Evolutionary conservation across 2,113 vertebrate genomes (phyloP), one percentile per base, ranked within the genome.

Genomic region (Gulo gulo): DNA sequence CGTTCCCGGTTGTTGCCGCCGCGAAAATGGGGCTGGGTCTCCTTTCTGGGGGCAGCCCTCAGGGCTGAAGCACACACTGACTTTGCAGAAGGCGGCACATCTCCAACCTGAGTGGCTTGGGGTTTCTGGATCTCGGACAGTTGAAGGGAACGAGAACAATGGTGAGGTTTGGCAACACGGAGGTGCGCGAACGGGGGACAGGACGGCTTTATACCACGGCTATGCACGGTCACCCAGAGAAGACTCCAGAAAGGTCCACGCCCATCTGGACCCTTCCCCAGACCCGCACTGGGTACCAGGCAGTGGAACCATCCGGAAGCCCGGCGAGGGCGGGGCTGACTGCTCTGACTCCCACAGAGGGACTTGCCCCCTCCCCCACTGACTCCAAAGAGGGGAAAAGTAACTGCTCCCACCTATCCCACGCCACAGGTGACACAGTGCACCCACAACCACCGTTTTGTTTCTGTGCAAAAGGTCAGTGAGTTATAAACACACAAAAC

Each of bases 161-260:
- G 2, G 1, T n/a, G 6, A 15, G 57, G 55, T 31, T 16, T 61
- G 85, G 80, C 23, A 20, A 73, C 3, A 4, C 26, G n/a, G 13
- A 26, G 26, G 71, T 3, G 8, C 1, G 34, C 0, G 4, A 1
- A 12, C 1, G 1, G 4, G 52, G n/a, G 39, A 15, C 1, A 0
- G 0, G 39, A 16, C 1, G 0, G 67, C n/a, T 24, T 52, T 11
- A 47, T 6, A 6, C n/a, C 67, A 10, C 1, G 23, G 42, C 24
- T 24, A 10, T 4, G 12, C 21, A 26, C 8, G 0, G 24, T 16
- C 79, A 15, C 26, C 42, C n/a, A 36, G 67, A 6, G 20, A 4
- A 21, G 59, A 13, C 42, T 39, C 2, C 0, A 34, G 16, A 67
- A 47, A 50, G 57, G 18, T 50, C 39, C 23, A 2, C 0, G 1